Evolutionary conservation across 2,888 invertebrate genomes (phyloP), one percentile per base, ranked within the genome.

Genomic region (Melinaea marsaeus): DNA sequence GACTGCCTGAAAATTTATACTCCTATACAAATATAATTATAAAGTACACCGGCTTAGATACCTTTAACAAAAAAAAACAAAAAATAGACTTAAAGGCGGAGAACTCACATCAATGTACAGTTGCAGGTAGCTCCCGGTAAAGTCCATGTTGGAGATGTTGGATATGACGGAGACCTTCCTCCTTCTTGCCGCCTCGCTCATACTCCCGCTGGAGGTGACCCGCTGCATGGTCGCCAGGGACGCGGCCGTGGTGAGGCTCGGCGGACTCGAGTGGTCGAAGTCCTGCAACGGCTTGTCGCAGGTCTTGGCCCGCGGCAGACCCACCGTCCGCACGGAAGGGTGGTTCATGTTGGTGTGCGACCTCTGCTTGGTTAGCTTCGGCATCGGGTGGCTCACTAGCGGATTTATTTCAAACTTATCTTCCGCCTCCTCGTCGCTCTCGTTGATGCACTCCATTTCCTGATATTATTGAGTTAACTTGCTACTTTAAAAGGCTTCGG

Each of bases 141-240:
- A 95, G 82, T 95, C 95, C 92, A 95, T 92, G 71, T 94, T 92
- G 0, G 95, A 95, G 70, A 94, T 92, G 77, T 93, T 94, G 22
- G 94, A 94, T 72, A 94, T 93, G 47, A 95, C 93, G 2, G 95
- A 94, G 58, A 92, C 93, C 76, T 93, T 93, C 68, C 93, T 87
- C 64, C 87, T 87, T 33, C 93, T 79, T 11, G 92, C 84, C 11
- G 91, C 87, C 62, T 90, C 88, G 67, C 86, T 91, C 85, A 90
- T 86, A 69, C 92, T 92, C 1, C 87, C 87, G 59, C 84, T 86
- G 0, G 91, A 91, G 4, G 87, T 90, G 13, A 91, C 89, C 45
- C 90, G 72, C 13, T 88, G 90, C 90, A 91, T 91, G 2, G 85
- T 85, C 0, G 83, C 91, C 37, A 91, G 88, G 0, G 91, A 91